Conservation (phyloP, 1,140 invertebrate genomes). For the Hypsibius dujardini region DNA sequence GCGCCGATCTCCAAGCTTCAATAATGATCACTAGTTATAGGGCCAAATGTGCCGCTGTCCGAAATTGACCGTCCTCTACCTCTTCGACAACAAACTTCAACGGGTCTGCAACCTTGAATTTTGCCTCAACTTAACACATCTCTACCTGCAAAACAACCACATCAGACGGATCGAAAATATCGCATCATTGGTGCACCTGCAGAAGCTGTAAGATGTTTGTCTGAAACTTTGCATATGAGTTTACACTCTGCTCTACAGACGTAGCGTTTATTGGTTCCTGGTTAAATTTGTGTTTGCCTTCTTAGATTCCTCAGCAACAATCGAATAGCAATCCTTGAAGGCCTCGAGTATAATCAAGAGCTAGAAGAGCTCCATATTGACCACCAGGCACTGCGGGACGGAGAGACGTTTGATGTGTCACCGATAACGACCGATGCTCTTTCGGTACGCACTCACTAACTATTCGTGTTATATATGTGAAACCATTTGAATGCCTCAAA, state of each 20-base stretch:
- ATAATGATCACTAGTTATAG: too few species aligned
- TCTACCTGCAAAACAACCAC: conserved; percentile 35
- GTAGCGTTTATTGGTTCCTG: not conserved
- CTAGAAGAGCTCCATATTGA: conserved; percentile 9
- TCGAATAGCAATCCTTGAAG: not conserved
- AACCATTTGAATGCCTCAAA: too few species aligned
- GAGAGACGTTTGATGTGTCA: not conserved
- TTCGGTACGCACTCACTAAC: not conserved
- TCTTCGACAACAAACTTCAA: too few species aligned
- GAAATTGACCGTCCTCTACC: too few species aligned
- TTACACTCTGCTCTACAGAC: too few species aligned
- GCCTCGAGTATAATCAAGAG: not conserved
- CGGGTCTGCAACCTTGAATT: too few species aligned
- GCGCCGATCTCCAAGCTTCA: too few species aligned
- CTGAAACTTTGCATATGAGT: not conserved
- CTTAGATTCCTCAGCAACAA: conserved; percentile 6
- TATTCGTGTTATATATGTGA: too few species aligned
- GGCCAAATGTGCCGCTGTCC: too few species aligned
- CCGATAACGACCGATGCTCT: not conserved
- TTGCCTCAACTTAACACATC: conserved; percentile 31
- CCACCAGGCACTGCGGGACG: not conserved
- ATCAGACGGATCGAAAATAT: conserved; percentile 32
- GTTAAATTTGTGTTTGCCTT: not conserved
- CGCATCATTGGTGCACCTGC: conserved; percentile 27
- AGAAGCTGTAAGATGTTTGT: conserved; percentile 30